Conservation (phyloP, 92 coral and sea anemone genomes). For the Ricordea florida region DNA sequence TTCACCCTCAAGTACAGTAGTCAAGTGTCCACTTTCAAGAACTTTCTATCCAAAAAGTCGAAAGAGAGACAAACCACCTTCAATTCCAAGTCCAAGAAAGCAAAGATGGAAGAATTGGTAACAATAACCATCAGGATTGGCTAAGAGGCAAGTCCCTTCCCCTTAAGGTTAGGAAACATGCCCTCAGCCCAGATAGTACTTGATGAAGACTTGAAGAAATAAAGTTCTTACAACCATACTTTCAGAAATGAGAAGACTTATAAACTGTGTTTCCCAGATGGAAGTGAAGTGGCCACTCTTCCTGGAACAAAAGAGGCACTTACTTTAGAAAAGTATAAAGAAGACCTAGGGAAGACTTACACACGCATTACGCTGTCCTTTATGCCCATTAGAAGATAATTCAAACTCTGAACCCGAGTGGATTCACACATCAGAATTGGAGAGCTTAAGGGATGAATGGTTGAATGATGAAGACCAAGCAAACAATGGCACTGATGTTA, state of each 20-base stretch:
- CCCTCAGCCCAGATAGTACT: conserved; percentile 33
- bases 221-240: conserved; percentile 39
- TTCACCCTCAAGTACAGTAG: conserved; percentile 13
- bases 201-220: conserved; percentile 52
- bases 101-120: conserved; percentile 32
- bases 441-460: not conserved
- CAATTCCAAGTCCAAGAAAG: conserved; percentile 35
- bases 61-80: conserved; percentile 42
- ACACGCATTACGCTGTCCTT: conserved; percentile 25
- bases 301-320: conserved; percentile 69
- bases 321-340: conserved; percentile 64
- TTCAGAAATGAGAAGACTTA: conserved; percentile 42
- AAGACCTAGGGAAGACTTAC: conserved; percentile 60
- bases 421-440: conserved; percentile 1
- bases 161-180: conserved; percentile 38
- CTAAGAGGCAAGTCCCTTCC: conserved; percentile 60
- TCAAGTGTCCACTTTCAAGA: conserved; percentile 41
- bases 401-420: conserved; percentile 11
- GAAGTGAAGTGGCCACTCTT: conserved; percentile 53
- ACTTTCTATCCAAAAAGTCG: conserved; percentile 30
- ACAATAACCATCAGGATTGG: conserved; percentile 46
- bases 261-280: conserved; percentile 64
- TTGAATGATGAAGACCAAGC: not conserved
- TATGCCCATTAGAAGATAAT: not conserved
- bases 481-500: not conserved